A percentile compares a stretch with the other conserved stretches of the same genome.
Evolutionary conservation across 2,888 invertebrate genomes (phyloP).

Genomic region (Agelastica alni): DNA sequence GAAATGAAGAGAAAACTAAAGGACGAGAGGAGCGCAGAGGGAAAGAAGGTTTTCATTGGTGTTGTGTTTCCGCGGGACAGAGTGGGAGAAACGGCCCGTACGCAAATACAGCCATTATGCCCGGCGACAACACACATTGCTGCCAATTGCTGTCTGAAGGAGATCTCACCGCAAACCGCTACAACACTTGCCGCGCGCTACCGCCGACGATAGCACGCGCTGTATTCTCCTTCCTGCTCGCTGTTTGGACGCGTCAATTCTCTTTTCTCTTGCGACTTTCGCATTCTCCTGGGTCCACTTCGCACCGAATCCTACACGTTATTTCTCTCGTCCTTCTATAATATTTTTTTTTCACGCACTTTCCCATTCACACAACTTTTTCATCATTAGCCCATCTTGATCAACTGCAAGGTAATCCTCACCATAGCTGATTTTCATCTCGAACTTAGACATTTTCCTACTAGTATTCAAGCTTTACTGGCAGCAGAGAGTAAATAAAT

Average conservation of each 20-base stretch:
- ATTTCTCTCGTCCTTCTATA: conserved; percentile 1
- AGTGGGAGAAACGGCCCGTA: conserved; percentile 50
- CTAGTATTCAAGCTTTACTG: too few relatives aligned
- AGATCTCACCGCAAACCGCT: conserved; percentile 36
- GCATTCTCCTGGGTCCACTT: conserved; percentile 12
- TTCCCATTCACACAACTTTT: too few relatives aligned
- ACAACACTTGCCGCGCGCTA: conserved; percentile 27
- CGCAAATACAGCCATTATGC: conserved; percentile 57
- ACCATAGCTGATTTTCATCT: too few relatives aligned
- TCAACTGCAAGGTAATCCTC: too few relatives aligned
- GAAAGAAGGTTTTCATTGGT: conserved; percentile 54
- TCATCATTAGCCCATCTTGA: too few relatives aligned
- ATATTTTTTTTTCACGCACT: conserved; percentile 1
- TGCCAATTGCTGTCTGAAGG: conserved; percentile 42
- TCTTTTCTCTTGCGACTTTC: conserved; percentile 7
- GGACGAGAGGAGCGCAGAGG: conserved; percentile 50
- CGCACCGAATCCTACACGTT: conserved; percentile 3
- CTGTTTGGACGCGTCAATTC: conserved; percentile 5
- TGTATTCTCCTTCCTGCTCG: conserved; percentile 1
- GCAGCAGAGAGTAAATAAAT: too few relatives aligned
- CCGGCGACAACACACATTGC: conserved; percentile 50
- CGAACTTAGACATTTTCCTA: too few relatives aligned
- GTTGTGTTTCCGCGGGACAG: conserved; percentile 54
- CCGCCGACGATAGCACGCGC: conserved; percentile 12
- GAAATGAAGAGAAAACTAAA: conserved; percentile 57